phyloP scores from a whole-genome alignment of 2,113 vertebrate genomes.

The Galbula dea region DNA sequence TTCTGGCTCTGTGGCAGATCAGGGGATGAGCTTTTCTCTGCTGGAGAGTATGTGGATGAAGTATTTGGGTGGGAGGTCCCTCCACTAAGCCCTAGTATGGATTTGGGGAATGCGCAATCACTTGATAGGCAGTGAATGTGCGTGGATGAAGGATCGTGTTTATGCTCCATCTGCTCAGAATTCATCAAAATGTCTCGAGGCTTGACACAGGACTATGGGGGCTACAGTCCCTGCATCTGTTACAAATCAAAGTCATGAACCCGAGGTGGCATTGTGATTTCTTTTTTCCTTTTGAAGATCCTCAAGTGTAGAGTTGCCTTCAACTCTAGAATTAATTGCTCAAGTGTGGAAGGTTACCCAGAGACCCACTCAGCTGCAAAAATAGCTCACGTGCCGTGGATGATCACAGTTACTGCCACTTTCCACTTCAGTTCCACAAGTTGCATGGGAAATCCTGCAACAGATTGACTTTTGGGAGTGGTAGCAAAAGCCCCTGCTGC shows the following conservation, averaged over 20 bases:
- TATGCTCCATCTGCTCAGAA: slow-evolving; percentile 57
- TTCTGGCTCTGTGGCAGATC: background rate
- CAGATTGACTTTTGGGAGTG: background rate
- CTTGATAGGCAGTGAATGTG: background rate
- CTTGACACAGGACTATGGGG: background rate
- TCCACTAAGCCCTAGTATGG: background rate
- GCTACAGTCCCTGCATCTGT: slow-evolving; percentile 35
- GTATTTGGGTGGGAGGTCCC: background rate
- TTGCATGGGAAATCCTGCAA: background rate
- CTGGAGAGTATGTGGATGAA: background rate
- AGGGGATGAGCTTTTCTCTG: background rate
- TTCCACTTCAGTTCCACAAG: background rate
- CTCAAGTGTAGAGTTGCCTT: slow-evolving; percentile 45
- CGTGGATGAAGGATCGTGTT: slow-evolving; percentile 20
- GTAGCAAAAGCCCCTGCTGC: background rate
- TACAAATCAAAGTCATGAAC: slow-evolving; percentile 40
- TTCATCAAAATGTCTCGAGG: slow-evolving; percentile 51
- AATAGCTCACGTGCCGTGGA: background rate
- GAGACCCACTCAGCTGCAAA: slow-evolving; percentile 24
- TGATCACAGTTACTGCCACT: background rate
- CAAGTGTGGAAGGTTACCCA: slow-evolving; percentile 7
- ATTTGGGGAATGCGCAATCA: background rate
- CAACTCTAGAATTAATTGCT: slow-evolving; percentile 56
- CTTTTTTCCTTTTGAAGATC: slow-evolving; percentile 57
- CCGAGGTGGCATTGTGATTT: slow-evolving; percentile 30